Conservation (phyloP, 1,140 invertebrate genomes). For the Pseudomyrmex sp. region DNA sequence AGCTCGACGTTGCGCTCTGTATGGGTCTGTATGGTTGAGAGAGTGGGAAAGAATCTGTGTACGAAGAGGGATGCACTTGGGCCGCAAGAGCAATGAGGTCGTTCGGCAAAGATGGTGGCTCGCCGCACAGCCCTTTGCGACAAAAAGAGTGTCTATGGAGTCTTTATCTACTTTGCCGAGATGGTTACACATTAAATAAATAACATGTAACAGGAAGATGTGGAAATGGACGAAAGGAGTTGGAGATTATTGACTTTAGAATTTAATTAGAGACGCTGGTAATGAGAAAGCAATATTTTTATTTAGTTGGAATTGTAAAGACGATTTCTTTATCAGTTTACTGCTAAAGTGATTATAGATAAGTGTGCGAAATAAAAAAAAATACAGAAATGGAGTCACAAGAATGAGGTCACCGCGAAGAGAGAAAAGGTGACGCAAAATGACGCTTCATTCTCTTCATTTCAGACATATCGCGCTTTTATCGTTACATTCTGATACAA, state of each 20-base stretch:
- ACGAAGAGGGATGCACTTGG: constrained; percentile 27
- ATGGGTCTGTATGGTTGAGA: constrained; percentile 25
- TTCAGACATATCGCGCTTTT: neutral
- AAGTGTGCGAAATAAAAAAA: neutral
- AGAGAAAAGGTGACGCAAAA: no score
- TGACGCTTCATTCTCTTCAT: no score
- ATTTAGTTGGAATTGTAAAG: neutral
- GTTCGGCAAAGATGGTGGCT: constrained; percentile 42
- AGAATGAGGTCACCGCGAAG: no score
- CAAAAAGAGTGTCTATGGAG: constrained; percentile 26
- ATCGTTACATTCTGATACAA: neutral
- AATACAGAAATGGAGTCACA: neutral
- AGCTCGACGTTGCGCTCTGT: constrained; percentile 38
- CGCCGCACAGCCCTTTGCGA: neutral
- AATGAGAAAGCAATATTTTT: neutral
- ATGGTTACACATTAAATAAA: constrained; percentile 13
- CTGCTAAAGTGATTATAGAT: neutral
- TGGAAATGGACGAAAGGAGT: neutral
- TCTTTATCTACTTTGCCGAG: neutral
- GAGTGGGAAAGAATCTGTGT: constrained; percentile 34
- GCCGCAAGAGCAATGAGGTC: constrained; percentile 23
- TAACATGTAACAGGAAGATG: neutral
- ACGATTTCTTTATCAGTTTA: neutral
- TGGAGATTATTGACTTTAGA: neutral
- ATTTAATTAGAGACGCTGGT: neutral